Base-by-base conservation (phyloP, 2,113 vertebrate genomes). In the Poicephalus gulielmi region DNA sequence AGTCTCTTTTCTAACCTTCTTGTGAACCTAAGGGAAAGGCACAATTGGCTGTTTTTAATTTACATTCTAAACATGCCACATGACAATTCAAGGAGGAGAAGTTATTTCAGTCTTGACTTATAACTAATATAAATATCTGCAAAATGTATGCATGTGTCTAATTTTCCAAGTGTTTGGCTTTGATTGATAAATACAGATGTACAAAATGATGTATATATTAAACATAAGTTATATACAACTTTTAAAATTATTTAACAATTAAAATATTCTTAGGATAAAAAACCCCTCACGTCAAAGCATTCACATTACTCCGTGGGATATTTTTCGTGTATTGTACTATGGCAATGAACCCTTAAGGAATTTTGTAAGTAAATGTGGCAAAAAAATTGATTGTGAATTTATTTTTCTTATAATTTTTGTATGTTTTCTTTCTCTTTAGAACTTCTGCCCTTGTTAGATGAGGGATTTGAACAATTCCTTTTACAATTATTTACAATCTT, bases 371-470 rank as follows among this genome's bases (percentile, higher is more conserved):
- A 95, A 96, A 82, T 94, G 77, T 91, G 76, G 88, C 74, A 97
- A 96, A 97, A 96, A 74, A 17, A 57, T 73, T 97, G 94, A 97
- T 96, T 97, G 62, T 73, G 43, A 94, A 97, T 97, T 98, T 98
- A 96, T 98, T 98, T 98, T 96, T 96, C 91, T 96, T 97, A 64
- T 55, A 90, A 79, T 87, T 95, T 94, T 44, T 95, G 66, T 94
- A 90, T 97, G 89, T 96, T 98, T 96, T 96, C 95, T 95, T 97
- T 97, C 81, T 95, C 73, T 78, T 96, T 86, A 93, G 62, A 97
- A 95, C 89, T 77, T 97, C 86, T 96, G 47, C 86, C 39, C 79
- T 96, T 84, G 13, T 83, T 96, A 96, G 79, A 91, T 77, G 89
- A 83, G 63, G 43, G 95, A 96, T 96, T 96, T 96, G 77, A 98